Evolutionary conservation across 2,888 invertebrate genomes (phyloP).

Genomic region (Emmelina monodactyla): DNA sequence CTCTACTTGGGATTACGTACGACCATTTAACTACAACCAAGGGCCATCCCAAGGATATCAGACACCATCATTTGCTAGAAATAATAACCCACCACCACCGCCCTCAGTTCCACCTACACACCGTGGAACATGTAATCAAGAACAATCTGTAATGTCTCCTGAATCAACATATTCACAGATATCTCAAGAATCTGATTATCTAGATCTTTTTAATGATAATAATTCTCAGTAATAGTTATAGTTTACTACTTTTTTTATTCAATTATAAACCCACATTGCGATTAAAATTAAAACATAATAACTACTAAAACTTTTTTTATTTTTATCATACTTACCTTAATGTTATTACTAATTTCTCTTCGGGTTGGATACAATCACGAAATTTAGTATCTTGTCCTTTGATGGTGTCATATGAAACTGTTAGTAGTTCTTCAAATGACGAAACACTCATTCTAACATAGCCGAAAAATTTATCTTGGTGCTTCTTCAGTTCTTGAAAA

Average conservation of each 20-base stretch:
- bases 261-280: conserved; percentile 6
- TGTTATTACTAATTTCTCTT: conserved; percentile 9
- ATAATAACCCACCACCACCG: conserved; percentile 14
- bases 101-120: conserved; percentile 13
- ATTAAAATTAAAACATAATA: conserved; percentile 6
- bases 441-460: conserved; percentile 15
- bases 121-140: conserved; percentile 13
- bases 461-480: conserved; percentile 14
- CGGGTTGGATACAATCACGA: conserved; percentile 11
- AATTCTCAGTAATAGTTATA: conserved; percentile 13
- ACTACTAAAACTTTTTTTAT: conserved; percentile 8
- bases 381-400: conserved; percentile 16
- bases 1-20: conserved; percentile 14
- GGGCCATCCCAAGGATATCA: conserved; percentile 15
- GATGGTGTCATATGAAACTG: conserved; percentile 10
- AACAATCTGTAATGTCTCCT: conserved; percentile 12
- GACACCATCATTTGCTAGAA: conserved; percentile 15
- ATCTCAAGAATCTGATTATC: conserved; percentile 11
- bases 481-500: conserved; percentile 14
- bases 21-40: conserved; percentile 14
- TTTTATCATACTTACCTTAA: conserved; percentile 8
- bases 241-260: conserved; percentile 9
- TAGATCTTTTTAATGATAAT: conserved; percentile 12
- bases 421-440: conserved; percentile 12
- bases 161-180: conserved; percentile 13